phyloP scores from a whole-genome alignment of 2,888 invertebrate genomes.

The Baronia brevicornis region DNA sequence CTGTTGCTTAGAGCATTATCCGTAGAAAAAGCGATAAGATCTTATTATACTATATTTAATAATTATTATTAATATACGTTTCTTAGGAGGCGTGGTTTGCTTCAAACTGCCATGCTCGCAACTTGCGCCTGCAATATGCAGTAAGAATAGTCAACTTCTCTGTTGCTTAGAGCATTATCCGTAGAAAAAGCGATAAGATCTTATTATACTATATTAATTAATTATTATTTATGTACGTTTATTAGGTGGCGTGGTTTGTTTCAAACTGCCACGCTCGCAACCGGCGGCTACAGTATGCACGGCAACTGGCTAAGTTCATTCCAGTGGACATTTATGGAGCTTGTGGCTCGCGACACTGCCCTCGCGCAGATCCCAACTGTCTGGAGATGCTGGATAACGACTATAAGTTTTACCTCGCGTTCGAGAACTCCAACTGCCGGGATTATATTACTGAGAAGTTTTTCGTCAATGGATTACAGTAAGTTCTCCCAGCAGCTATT shows the following conservation, averaged over 20 bases:
- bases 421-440: constrained; percentile 97
- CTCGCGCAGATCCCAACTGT: constrained; percentile 88
- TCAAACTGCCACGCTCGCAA: constrained; percentile 97
- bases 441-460: constrained; percentile 98
- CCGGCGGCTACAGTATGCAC: constrained; percentile 90
- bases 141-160: constrained; percentile 87
- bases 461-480: constrained; percentile 95
- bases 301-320: constrained; percentile 89
- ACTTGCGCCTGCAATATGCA: constrained; percentile 92
- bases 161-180: too few relatives aligned
- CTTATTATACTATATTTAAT: too few relatives aligned
- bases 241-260: constrained; percentile 95
- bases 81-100: constrained; percentile 97
- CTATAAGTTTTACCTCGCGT: constrained; percentile 97
- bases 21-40: too few relatives aligned
- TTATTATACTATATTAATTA: neutral
- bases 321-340: constrained; percentile 93
- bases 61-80: too few relatives aligned
- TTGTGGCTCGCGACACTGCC: constrained; percentile 90
- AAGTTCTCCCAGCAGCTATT: too few relatives aligned
- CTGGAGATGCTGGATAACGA: constrained; percentile 92
- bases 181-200: too few relatives aligned
- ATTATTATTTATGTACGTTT: constrained; percentile 1
- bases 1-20: too few relatives aligned
- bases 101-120: constrained; percentile 95